Base-by-base conservation (phyloP, 2,888 invertebrate genomes). In the Acanthosepion lycidas region DNA sequence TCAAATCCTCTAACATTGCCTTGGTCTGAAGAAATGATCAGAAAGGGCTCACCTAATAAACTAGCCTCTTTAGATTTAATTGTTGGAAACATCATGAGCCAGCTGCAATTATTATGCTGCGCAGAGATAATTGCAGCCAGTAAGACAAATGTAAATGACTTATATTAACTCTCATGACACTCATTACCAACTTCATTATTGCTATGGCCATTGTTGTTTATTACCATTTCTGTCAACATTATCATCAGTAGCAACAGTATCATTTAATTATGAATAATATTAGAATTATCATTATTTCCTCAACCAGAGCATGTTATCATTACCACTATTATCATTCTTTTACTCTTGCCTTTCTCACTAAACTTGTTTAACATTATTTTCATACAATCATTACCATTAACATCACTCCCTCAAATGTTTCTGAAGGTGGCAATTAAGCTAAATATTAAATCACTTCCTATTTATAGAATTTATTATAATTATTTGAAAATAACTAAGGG, bases 91-190 rank as follows among this genome's bases (percentile, higher is more conserved):
- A 78, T 78, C n/a, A 78, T 78, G 78, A 78, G 78, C 78, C 78
- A n/a, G 78, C 12, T 5, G 20, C 20, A 33, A 78, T 78, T 78
- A 78, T 78, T n/a, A 78, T 78, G n/a, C 78, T 4, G 78, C 9
- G 33, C 78, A 78, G 78, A 78, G 78, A n/a, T 78, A 78, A 78
- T 78, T 78, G n/a, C n/a, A 33, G 78, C n/a, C 78, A 33, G 78
- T 78, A n/a, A 78, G 78, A n/a, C 78, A 78, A 78, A 78, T 78
- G n/a, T 78, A 78, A 78, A 78, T 78, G 78, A 78, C 78, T 78
- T 78, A n/a, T 78, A 78, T 78, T 78, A 78, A 78, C 78, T 78
- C n/a, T 78, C 78, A 78, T 78, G n/a, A 78, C 78, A 78, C 78
- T 78, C n/a, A 78, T 78, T 78, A 78, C 12, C 78, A 78, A 78